Evolutionary conservation across 2,113 vertebrate species (phyloP), one percentile per base, ranked within the genome.

Genomic region (Hemichromis elongatus): DNA sequence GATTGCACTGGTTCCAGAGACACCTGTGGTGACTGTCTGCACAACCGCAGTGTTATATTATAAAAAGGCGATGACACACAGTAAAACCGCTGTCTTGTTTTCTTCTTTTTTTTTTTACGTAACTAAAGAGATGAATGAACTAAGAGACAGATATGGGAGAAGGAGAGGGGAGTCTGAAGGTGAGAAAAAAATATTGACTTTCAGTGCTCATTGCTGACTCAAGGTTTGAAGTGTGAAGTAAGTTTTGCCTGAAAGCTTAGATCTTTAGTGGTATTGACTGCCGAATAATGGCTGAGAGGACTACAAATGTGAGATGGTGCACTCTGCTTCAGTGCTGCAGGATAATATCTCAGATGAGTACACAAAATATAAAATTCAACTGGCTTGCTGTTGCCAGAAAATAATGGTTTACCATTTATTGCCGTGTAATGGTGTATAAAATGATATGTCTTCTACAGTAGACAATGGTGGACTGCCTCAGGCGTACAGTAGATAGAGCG

Each of bases 221-320:
- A 89, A 70, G 79, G 89, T 88, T 91, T 91, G 85, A 88, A 80
- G 24, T 90, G 84, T 47, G 83, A 88, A 83, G 81, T 54, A 86
- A 89, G 88, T 92, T 87, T 91, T 82, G 79, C 78, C 81, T 85
- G 57, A 81, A 88, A 91, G 88, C 82, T 88, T 54, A 21, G 86
- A 86, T 83, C 47, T 86, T 94, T 26, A 55, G 61, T 4, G 26
- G 52, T 55, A 79, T 79, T 42, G 88, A 83, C 84, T 77, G 54
- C 54, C 84, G 33, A 81, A 82, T 47, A 79, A 80, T 73, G 77
- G 7, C 83, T 82, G 90, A 88, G 82, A 47, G 11, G 59, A 93
- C 83, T 86, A 77, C 75, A 75, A 88, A 88, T 88, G 86, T 68
- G 70, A 55, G 37, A 24, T 55, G 30, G 81, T 75, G 70, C 70